Percentiles rank a stretch among this genome's conserved stretches.
Evolutionary conservation across 2,888 invertebrate genomes (phyloP).

Genomic region (Epistrophe eligans): DNA sequence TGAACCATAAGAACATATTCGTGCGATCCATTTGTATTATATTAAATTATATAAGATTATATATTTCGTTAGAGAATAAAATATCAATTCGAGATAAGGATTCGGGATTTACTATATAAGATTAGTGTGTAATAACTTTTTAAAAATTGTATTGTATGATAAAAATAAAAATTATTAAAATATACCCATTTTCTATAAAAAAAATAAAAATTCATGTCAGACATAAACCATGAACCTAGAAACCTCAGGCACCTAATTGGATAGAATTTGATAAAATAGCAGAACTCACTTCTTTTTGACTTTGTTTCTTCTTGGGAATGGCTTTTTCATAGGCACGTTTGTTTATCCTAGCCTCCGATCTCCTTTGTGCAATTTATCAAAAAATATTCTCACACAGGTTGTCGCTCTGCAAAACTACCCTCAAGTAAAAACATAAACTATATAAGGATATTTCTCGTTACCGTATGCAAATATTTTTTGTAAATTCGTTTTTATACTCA

Average conservation of each 20-base stretch:
- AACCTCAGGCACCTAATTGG: neutral
- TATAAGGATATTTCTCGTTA: slow-evolving; percentile 34
- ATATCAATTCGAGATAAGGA: too few species aligned
- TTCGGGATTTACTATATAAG: too few species aligned
- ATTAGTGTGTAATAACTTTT: too few species aligned
- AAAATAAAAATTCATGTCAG: neutral
- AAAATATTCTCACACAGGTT: neutral
- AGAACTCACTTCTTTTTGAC: neutral
- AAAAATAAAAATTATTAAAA: too few species aligned
- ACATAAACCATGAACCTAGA: neutral
- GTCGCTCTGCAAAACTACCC: neutral
- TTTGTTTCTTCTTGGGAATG: neutral
- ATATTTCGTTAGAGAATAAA: too few species aligned
- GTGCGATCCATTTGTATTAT: too few species aligned
- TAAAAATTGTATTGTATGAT: too few species aligned
- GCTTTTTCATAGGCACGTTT: neutral
- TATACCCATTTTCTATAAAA: too few species aligned
- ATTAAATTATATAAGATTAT: too few species aligned
- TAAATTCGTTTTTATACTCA: slow-evolving; percentile 9
- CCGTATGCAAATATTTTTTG: slow-evolving; percentile 30
- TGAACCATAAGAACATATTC: too few species aligned
- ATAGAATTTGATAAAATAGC: neutral
- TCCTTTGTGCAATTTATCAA: neutral
- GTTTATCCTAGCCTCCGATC: neutral
- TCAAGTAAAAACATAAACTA: slow-evolving; percentile 26